phyloP scores from a whole-genome alignment of 1,140 invertebrate genomes.

The Panagrolaimus sp. region DNA sequence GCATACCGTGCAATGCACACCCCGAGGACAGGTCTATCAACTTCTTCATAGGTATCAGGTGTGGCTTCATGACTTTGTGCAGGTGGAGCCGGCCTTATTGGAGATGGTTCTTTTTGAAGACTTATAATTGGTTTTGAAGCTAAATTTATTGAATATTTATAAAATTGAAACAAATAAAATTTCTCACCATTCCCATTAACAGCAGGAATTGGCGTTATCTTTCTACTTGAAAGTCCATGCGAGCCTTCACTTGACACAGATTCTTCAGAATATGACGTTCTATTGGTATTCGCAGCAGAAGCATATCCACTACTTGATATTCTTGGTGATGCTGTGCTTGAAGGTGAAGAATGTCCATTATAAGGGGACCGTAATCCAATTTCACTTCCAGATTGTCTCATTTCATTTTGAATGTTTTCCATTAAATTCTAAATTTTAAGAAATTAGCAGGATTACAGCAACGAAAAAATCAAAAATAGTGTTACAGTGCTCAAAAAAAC shows the following conservation, averaged over 20 bases:
- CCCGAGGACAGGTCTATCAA: slow-evolving; percentile 67
- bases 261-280: slow-evolving; percentile 58
- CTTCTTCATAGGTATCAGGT: slow-evolving; percentile 62
- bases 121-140: slow-evolving; percentile 12
- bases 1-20: slow-evolving; percentile 85
- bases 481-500: neutral
- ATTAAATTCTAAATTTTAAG: neutral
- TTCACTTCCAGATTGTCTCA: slow-evolving; percentile 62
- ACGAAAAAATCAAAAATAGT: slow-evolving; percentile 24
- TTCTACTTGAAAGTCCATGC: slow-evolving; percentile 5
- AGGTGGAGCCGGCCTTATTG: neutral
- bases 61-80: slow-evolving; percentile 17
- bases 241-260: slow-evolving; percentile 45
- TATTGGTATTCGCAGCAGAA: slow-evolving; percentile 23
- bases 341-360: slow-evolving; percentile 3
- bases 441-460: no score
- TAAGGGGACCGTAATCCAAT: neutral
- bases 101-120: slow-evolving; percentile 9
- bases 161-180: neutral
- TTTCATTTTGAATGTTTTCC: slow-evolving; percentile 13
- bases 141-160: no score
- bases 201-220: neutral
- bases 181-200: slow-evolving; percentile 63
- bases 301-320: slow-evolving; percentile 6
- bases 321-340: neutral